Evolutionary conservation across 35 echinoderm and acorn worm species (phyloP), one percentile per base, ranked within the genome.

Genomic region (Amphiura filiformis): DNA sequence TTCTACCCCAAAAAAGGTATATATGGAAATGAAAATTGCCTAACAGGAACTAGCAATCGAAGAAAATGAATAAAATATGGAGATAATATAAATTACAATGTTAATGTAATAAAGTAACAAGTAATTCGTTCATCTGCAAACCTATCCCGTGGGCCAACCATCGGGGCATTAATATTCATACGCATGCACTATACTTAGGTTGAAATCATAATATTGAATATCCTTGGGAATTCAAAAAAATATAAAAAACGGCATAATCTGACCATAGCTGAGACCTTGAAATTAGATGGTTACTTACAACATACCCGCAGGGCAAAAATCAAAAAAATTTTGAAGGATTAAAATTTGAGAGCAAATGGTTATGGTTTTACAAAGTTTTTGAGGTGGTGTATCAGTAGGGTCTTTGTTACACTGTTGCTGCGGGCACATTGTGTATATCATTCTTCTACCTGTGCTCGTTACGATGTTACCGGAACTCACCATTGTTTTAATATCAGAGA

Each of bases 1-100:
- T 70, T 70, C n/a, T n/a, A n/a, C n/a, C 61, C 61, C 28, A 26
- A 2, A 70, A 70, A 26, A 70, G 26, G 28, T 70, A 52, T 52
- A n/a, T n/a, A 47, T 47, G 41, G 41, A 47, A 47, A 47, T 47
- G 5, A 47, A 47, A 47, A 47, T 17, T 9, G 41, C 5, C 76
- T 36, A 37, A 37, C 30, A 42, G 39, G 36, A 81, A 81, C 13
- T 38, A 37, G 3, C 36, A 81, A 42, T 81, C 79, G 38, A 81
- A 39, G 34, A 39, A 81, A 81, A 81, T 81, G 79, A 42, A 38
- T 81, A 39, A 81, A 39, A 81, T 41, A 81, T 70, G 3, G 26
- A 70, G 17, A 26, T 70, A 70, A 70, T 70, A 70, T 70, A 70
- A 70, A 70, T 70, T 70, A 70, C 61, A 70, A 70, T 70, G 61